These are phyloP conservation scores for Xiphophorus hellerii DNA, from an alignment of 2,113 vertebrate genomes.

Conservation along the genomic window DNA sequence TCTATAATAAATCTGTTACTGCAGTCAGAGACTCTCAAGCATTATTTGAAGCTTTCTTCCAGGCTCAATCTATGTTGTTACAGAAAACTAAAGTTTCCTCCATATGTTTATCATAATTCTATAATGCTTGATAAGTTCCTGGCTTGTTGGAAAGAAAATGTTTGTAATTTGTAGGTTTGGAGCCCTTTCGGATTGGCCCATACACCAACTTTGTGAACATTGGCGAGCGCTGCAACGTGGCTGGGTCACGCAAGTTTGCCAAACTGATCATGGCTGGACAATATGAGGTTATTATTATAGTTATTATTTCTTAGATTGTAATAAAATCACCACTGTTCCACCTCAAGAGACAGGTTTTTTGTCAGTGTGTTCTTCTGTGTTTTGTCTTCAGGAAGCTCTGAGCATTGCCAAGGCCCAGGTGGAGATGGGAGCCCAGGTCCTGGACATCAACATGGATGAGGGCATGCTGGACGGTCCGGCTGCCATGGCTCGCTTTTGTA, in stretches of 20 bases:
- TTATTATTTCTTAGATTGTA: background rate
- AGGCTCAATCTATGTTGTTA: too few species aligned
- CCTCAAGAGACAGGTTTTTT: background rate
- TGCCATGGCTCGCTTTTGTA: conserved; percentile 94
- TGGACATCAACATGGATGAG: conserved; percentile 99
- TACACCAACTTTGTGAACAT: conserved; percentile 99
- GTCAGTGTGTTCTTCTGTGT: background rate
- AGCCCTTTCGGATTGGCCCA: conserved; percentile 92
- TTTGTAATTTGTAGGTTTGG: conserved; percentile 82
- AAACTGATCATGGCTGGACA: conserved; percentile 93
- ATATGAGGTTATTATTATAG: conserved; percentile 82
- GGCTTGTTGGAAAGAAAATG: background rate
- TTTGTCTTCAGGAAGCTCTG: conserved; percentile 86
- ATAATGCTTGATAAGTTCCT: too few species aligned
- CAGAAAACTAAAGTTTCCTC: too few species aligned
- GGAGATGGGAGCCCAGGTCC: conserved; percentile 95
- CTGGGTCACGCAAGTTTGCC: conserved; percentile 94
- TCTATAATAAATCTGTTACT: too few species aligned
- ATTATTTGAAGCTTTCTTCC: too few species aligned
- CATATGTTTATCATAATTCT: too few species aligned
- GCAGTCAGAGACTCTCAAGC: too few species aligned
- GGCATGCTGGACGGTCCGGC: conserved; percentile 92
- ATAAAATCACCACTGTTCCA: background rate
- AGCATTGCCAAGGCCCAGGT: conserved; percentile 92
- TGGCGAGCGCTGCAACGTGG: conserved; percentile 96